A percentile compares a stretch with the other conserved stretches of the same genome.
phyloP scores from a whole-genome alignment of 2,113 vertebrate genomes.

The Chaenocephalus aceratus region DNA sequence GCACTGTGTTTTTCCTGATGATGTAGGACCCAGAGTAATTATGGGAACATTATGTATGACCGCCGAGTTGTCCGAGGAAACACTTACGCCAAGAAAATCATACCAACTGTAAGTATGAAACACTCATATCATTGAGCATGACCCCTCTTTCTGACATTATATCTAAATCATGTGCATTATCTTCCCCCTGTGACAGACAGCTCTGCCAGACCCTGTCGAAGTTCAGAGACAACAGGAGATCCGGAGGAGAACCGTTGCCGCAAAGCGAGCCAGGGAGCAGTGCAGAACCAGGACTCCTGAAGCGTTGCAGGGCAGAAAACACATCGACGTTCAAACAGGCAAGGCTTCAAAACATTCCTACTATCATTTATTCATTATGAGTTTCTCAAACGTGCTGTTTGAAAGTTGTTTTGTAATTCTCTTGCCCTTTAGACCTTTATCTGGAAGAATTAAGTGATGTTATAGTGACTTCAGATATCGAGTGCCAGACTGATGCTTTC shows the following conservation, averaged over 20 bases:
- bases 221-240: constrained; percentile 80
- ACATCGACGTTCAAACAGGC: constrained; percentile 93
- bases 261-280: constrained; percentile 77
- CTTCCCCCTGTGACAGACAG: constrained; percentile 66
- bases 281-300: constrained; percentile 79
- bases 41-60: constrained; percentile 93
- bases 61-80: constrained; percentile 92
- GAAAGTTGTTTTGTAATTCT: not conserved
- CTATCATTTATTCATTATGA: not conserved
- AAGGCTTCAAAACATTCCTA: not conserved
- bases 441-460: constrained; percentile 92
- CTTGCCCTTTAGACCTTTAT: constrained; percentile 86
- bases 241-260: constrained; percentile 76
- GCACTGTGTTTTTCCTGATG: constrained; percentile 6
- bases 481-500: constrained; percentile 95
- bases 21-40: constrained; percentile 76
- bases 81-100: constrained; percentile 81
- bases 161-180: not conserved
- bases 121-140: not conserved
- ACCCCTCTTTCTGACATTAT: not conserved
- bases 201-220: constrained; percentile 77
- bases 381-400: not conserved
- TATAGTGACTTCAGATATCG: constrained; percentile 81
- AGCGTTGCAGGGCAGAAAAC: constrained; percentile 85
- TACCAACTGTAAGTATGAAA: constrained; percentile 64